Evolutionary conservation across 1,140 invertebrate genomes (phyloP).

Genomic region (Zaprionus davidi): DNA sequence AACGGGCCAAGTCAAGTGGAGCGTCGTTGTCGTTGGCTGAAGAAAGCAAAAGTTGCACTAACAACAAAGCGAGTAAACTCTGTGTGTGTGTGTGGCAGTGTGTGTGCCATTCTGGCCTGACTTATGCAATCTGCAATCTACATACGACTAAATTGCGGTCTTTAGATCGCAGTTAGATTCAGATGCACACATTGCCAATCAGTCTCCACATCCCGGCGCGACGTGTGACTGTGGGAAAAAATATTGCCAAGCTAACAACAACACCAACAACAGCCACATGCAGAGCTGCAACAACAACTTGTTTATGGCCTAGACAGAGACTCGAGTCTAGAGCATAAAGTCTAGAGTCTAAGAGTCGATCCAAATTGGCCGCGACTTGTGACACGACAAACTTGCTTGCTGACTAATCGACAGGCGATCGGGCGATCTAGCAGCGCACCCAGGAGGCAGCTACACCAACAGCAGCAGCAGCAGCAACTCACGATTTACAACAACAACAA

Average conservation of each 20-base stretch:
- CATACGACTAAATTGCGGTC: slow-evolving; percentile 51
- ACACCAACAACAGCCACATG: slow-evolving; percentile 10
- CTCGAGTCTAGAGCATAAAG: not conserved
- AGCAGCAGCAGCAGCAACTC: slow-evolving; percentile 52
- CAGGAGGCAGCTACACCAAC: slow-evolving; percentile 45
- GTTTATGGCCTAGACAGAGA: slow-evolving; percentile 25
- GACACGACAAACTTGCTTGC: slow-evolving; percentile 38
- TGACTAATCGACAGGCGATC: slow-evolving; percentile 68
- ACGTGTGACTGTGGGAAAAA: slow-evolving; percentile 55
- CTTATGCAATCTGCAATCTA: slow-evolving; percentile 66
- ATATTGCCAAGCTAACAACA: slow-evolving; percentile 29
- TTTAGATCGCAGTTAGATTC: slow-evolving; percentile 44
- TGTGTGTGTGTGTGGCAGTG: slow-evolving; percentile 1
- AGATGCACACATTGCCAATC: slow-evolving; percentile 70
- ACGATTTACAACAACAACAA: slow-evolving; percentile 56
- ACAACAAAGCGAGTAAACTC: not conserved
- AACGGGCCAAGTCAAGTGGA: slow-evolving; percentile 47
- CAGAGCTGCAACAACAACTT: slow-evolving; percentile 6
- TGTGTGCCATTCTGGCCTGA: slow-evolving; percentile 50
- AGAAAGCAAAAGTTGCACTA: slow-evolving; percentile 69
- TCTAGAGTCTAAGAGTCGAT: slow-evolving; percentile 11
- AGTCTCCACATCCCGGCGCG: slow-evolving; percentile 52
- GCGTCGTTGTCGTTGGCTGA: slow-evolving; percentile 37
- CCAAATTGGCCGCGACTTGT: slow-evolving; percentile 48
- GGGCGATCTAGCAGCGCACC: slow-evolving; percentile 30